Evolutionary conservation across 1,140 invertebrate genomes (phyloP).

Genomic region (Drosophila rufa): DNA sequence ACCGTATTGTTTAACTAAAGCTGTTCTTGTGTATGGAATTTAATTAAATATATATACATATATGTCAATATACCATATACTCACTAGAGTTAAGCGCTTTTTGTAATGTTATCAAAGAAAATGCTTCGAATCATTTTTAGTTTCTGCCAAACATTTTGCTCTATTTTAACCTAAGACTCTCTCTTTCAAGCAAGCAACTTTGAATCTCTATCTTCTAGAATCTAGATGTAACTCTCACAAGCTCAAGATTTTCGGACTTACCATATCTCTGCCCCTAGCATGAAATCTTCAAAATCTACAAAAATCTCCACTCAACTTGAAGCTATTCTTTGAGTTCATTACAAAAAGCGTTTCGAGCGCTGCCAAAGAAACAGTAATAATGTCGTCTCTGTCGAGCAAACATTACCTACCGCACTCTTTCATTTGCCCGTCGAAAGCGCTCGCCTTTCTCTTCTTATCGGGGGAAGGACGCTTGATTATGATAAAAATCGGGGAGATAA

Average conservation of each 20-base stretch:
- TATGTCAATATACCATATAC: slow-evolving; percentile 44
- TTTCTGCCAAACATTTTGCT: slow-evolving; percentile 57
- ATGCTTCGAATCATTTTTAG: slow-evolving; percentile 52
- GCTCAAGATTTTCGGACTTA: slow-evolving; percentile 23
- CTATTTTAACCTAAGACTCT: slow-evolving; percentile 25
- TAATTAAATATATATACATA: slow-evolving; percentile 44
- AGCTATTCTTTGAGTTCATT: slow-evolving; percentile 62
- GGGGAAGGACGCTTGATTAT: slow-evolving; percentile 45
- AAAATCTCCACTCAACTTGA: slow-evolving; percentile 17
- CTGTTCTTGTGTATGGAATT: slow-evolving; percentile 62
- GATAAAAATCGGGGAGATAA: neutral
- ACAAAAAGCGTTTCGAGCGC: slow-evolving; percentile 42
- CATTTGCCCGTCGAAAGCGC: slow-evolving; percentile 16
- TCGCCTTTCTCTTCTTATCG: slow-evolving; percentile 10
- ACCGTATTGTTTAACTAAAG: slow-evolving; percentile 50
- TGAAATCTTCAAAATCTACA: slow-evolving; percentile 1
- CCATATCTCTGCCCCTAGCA: slow-evolving; percentile 25
- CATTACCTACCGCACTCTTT: slow-evolving; percentile 8
- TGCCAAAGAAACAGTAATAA: slow-evolving; percentile 57
- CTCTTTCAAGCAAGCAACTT: slow-evolving; percentile 27
- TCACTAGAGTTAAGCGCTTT: slow-evolving; percentile 67
- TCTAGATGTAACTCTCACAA: slow-evolving; percentile 24
- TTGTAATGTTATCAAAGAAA: slow-evolving; percentile 74
- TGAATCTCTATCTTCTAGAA: slow-evolving; percentile 6
- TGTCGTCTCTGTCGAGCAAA: slow-evolving; percentile 24